Evolutionary conservation across 2,113 vertebrate species (phyloP), one percentile per base, ranked within the genome.

Genomic region (Daboia siamensis): DNA sequence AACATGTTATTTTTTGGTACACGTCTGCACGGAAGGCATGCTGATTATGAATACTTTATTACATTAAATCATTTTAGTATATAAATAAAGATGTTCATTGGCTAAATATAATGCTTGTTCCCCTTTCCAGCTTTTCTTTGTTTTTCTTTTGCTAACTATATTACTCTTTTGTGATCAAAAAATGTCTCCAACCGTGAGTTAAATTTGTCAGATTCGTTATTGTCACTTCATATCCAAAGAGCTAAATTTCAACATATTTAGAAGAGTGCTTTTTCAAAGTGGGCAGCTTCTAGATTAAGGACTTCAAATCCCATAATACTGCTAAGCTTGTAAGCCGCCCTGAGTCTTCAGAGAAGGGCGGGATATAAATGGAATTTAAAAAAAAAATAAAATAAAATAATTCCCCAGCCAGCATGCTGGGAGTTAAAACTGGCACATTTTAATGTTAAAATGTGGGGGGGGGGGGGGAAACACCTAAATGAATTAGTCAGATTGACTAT

Each of bases 1-100:
- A 97, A 96, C 98, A 97, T 97, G 96, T 96, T 97, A 97, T 92
- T 96, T 80, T 97, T 97, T 94, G 93, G 95, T 97, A 96, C 92
- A 94, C 95, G 96, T 98, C 95, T 95, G 94, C 44, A 94, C 95
- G 95, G 97, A 95, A 96, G 95, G 95, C 96, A 97, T 97, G 97
- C 96, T 96, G 97, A 98, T 98, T 97, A 97, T 87, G 93, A 90
- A 33, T 93, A 94, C 93, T 96, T 97, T 95, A 96, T 95, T 97
- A 97, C 96, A 96, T 90, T 52, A 95, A 46, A 87, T 91, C 87
- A 92, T 51, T 52, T 93, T 94, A 46, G 87, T 94, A 95, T 92
- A 94, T 91, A 90, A 95, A 96, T 86, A 96, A 55, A 93, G 21
- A 86, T 93, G 94, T 90, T 94, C 17, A 95, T 93, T 93, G 92